Evolutionary conservation across 2,113 vertebrate species (phyloP).

Genomic region (Rynchops niger): DNA sequence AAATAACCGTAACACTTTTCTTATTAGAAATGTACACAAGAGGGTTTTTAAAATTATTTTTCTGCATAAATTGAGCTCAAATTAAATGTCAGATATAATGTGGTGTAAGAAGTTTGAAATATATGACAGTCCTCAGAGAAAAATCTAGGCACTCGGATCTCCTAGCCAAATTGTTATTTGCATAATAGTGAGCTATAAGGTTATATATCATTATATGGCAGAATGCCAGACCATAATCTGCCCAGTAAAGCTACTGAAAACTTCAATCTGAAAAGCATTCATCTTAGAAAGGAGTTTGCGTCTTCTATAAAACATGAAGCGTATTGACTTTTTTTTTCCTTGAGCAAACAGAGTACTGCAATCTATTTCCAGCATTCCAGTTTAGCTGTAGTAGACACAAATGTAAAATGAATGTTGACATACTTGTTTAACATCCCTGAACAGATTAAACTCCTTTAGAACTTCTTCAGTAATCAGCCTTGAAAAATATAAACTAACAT

Average conservation of each 20-base stretch:
- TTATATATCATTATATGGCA: slow-evolving; percentile 71
- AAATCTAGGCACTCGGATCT: slow-evolving; percentile 59
- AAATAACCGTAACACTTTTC: not conserved
- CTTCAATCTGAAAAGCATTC: slow-evolving; percentile 66
- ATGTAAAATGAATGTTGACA: slow-evolving; percentile 69
- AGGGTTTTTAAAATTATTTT: slow-evolving; percentile 61
- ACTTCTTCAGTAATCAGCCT: slow-evolving; percentile 66
- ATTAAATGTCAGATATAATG: slow-evolving; percentile 75
- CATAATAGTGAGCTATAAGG: slow-evolving; percentile 70
- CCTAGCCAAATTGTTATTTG: slow-evolving; percentile 73
- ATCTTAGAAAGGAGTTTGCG: slow-evolving; percentile 51
- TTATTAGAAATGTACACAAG: slow-evolving; percentile 23
- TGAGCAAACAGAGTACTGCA: slow-evolving; percentile 58
- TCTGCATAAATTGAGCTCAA: slow-evolving; percentile 60
- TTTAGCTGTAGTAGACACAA: slow-evolving; percentile 55
- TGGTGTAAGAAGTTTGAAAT: slow-evolving; percentile 66
- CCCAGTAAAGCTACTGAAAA: slow-evolving; percentile 69
- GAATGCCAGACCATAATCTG: slow-evolving; percentile 67
- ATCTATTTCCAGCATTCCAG: slow-evolving; percentile 57
- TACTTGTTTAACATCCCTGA: slow-evolving; percentile 73
- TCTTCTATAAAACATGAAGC: slow-evolving; percentile 59
- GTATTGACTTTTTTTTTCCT: slow-evolving; percentile 40
- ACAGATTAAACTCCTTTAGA: slow-evolving; percentile 65
- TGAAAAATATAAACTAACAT: slow-evolving; percentile 67
- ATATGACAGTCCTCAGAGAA: slow-evolving; percentile 68